phyloP scores from a whole-genome alignment of 2,797 vertebrate genomes.

The Dallia pectoralis region DNA sequence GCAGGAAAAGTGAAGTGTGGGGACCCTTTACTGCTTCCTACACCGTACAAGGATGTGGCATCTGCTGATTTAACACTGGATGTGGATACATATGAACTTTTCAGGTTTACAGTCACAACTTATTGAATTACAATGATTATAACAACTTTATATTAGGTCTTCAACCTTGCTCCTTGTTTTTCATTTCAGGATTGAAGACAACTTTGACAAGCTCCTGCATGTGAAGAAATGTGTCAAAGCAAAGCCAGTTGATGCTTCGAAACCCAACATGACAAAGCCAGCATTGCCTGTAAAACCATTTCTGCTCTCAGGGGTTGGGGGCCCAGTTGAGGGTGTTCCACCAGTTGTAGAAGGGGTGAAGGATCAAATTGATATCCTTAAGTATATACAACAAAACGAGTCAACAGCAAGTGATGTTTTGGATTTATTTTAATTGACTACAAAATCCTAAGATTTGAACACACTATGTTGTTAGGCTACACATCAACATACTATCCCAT shows the following conservation, averaged over 20 bases:
- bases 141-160: not conserved
- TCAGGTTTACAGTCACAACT: slow-evolving; percentile 69
- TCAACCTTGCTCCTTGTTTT: slow-evolving; percentile 8
- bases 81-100: slow-evolving; percentile 68
- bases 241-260: slow-evolving; percentile 39
- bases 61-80: slow-evolving; percentile 17
- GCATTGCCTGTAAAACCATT: slow-evolving; percentile 63
- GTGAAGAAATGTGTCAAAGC: slow-evolving; percentile 60
- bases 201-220: slow-evolving; percentile 77
- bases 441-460: not conserved
- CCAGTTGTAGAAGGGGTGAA: slow-evolving; percentile 69
- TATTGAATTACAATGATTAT: not conserved
- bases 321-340: not conserved
- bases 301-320: slow-evolving; percentile 2
- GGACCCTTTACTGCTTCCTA: slow-evolving; percentile 74
- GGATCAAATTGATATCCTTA: slow-evolving; percentile 80
- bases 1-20: slow-evolving; percentile 70
- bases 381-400: slow-evolving; percentile 82
- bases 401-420: slow-evolving; percentile 51
- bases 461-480: not conserved
- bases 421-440: slow-evolving; percentile 76
- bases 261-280: slow-evolving; percentile 60
- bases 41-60: slow-evolving; percentile 37
- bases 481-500: not conserved
- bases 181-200: slow-evolving; percentile 76